Percentiles rank a stretch among this genome's conserved stretches.
Evolutionary conservation across 2,113 vertebrate genomes (phyloP).

Genomic region (Anser cygnoides): DNA sequence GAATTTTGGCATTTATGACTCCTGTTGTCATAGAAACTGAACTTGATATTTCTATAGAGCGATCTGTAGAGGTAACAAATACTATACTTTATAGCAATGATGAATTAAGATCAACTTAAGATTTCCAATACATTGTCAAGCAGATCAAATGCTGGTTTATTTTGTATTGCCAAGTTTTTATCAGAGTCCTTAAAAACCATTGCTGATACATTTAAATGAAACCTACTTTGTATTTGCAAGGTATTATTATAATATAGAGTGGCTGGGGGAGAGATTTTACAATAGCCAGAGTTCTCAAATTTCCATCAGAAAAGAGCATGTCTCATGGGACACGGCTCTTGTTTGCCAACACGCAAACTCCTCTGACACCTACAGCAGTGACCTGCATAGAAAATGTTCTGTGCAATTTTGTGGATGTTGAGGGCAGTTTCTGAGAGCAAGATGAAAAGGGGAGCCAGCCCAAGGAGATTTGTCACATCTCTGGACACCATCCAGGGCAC

Average conservation of each 20-base stretch:
- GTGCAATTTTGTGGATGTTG: accelerated
- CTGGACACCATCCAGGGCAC: background rate
- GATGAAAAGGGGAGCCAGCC: accelerated
- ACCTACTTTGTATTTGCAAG: background rate
- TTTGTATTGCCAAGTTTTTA: constrained; percentile 11
- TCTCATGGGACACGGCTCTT: background rate
- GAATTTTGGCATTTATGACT: constrained; percentile 68
- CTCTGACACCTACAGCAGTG: background rate
- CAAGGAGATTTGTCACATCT: accelerated
- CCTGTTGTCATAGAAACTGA: constrained; percentile 69
- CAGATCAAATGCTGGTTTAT: constrained; percentile 29
- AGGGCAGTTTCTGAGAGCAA: accelerated
- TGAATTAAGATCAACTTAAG: constrained; percentile 59
- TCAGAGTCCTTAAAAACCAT: background rate
- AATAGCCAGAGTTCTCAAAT: background rate
- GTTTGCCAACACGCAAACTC: background rate
- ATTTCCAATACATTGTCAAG: constrained; percentile 38
- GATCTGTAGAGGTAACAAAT: constrained; percentile 19
- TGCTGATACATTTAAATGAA: background rate
- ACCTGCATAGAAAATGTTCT: background rate
- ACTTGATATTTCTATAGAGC: constrained; percentile 65
- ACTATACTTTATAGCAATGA: constrained; percentile 4
- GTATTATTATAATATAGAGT: background rate
- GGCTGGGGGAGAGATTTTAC: background rate
- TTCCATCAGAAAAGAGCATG: background rate